These are phyloP conservation scores for Epinephelus fuscoguttatus DNA, from an alignment of 2,113 vertebrate genomes.

Conservation along the genomic window DNA sequence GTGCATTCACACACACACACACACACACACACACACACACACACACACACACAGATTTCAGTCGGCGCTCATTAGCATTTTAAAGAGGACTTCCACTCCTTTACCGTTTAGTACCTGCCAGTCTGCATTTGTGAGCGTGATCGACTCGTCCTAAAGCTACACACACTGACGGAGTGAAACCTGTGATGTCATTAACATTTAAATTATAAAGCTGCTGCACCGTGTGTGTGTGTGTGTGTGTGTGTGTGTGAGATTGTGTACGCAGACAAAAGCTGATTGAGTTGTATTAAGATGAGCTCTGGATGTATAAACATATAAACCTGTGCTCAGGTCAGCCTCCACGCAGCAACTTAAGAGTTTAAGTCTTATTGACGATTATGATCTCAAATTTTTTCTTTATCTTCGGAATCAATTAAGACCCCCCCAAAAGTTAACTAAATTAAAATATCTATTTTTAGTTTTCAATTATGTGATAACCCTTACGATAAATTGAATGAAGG, in stretches of 20 bases:
- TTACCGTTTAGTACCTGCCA: constrained; percentile 70
- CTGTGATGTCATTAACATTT: constrained; percentile 72
- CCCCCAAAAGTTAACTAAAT: neutral
- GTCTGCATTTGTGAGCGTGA: constrained; percentile 51
- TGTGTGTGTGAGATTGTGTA: neutral
- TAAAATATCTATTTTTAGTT: constrained; percentile 29
- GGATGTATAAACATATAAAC: constrained; percentile 26
- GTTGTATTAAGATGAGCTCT: constrained; percentile 20
- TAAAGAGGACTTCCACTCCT: constrained; percentile 68
- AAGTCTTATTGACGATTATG: neutral
- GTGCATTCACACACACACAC: constrained; percentile 17
- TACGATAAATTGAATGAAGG: constrained; percentile 9
- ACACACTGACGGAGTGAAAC: constrained; percentile 41
- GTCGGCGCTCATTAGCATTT: constrained; percentile 70
- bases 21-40: constrained; percentile 16
- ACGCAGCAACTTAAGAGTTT: too few species aligned
- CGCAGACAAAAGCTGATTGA: constrained; percentile 50
- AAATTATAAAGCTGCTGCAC: constrained; percentile 51
- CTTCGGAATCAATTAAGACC: neutral
- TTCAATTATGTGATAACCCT: constrained; percentile 19
- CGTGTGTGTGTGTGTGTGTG: neutral
- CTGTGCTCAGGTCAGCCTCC: neutral
- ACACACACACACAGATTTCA: constrained; percentile 26
- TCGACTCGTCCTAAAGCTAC: constrained; percentile 35
- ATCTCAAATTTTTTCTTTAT: constrained; percentile 1